phyloP scores from a whole-genome alignment of 2,888 invertebrate species.

The Caenorhabditis sulstoni region DNA sequence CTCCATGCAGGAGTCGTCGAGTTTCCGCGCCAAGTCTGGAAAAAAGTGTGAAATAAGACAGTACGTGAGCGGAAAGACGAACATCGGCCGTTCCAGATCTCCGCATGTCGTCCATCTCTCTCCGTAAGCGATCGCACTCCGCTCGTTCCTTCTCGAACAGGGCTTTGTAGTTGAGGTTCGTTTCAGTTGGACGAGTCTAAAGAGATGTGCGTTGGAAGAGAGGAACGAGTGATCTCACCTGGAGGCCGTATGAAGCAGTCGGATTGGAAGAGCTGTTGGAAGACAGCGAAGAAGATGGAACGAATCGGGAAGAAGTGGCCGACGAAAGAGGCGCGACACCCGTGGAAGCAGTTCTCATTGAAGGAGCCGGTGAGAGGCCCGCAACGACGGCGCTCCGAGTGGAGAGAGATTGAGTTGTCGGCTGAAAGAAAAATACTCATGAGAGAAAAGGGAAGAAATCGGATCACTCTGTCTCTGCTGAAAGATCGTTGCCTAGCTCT shows the following conservation, averaged over 20 bases:
- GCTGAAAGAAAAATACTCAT: slow-evolving; percentile 13
- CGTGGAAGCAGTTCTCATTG: slow-evolving; percentile 17
- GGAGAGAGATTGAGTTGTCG: slow-evolving; percentile 35
- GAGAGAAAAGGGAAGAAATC: not conserved
- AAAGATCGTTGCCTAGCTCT: slow-evolving; percentile 15
- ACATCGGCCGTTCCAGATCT: slow-evolving; percentile 61
- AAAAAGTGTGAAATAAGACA: not conserved
- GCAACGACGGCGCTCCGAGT: slow-evolving; percentile 57
- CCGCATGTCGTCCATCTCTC: slow-evolving; percentile 70
- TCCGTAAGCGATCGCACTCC: slow-evolving; percentile 74
- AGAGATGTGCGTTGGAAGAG: not conserved
- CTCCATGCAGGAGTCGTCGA: slow-evolving; percentile 51
- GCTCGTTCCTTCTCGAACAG: slow-evolving; percentile 76
- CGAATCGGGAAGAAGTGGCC: slow-evolving; percentile 22
- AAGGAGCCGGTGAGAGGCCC: slow-evolving; percentile 52
- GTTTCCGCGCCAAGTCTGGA: slow-evolving; percentile 48
- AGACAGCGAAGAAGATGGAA: slow-evolving; percentile 42
- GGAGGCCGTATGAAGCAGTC: slow-evolving; percentile 29
- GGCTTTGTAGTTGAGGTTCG: slow-evolving; percentile 71
- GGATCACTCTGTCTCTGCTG: slow-evolving; percentile 15
- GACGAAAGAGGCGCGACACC: not conserved
- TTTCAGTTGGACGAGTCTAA: slow-evolving; percentile 61
- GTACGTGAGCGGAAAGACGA: not conserved
- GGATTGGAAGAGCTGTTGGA: slow-evolving; percentile 46
- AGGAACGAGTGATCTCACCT: slow-evolving; percentile 6